Base-by-base conservation (phyloP, 2,888 invertebrate species). In the Deroplatys truncata region DNA sequence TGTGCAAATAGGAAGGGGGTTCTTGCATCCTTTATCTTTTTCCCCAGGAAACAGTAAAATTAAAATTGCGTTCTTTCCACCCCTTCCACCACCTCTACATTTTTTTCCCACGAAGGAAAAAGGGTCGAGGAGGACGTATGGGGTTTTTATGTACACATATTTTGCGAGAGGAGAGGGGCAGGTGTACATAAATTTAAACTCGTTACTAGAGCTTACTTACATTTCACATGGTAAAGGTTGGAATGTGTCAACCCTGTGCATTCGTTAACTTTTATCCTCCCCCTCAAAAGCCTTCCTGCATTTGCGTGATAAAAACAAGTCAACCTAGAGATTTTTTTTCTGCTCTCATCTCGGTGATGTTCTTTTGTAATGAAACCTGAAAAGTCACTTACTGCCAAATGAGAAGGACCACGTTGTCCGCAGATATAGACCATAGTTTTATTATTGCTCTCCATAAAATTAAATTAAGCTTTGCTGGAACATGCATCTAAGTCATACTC, bases 31-130 rank as follows among this genome's bases (percentile, higher is more conserved):
- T 87, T 87, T 87, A 87, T 87, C 87, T 87, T 83, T 87, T 87
- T 82, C 87, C 87, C 87, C 87, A 87, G 87, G 87, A 87, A 87
- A 87, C 87, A 28, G 87, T 87, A 82, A 87, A 87, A 87, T 87
- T 87, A 87, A 87, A 87, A 87, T 87, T 82, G 87, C 87, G 83
- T 87, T 87, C 87, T 83, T 87, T 83, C 82, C 86, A 29, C 20
- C 56, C 56, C 56, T 72, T 1, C 25, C 56, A 72, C 20, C 20
- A 16, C 20, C 20, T 20, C 25, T 20, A 72, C 56, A 72, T 72
- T 72, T 72, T n/a, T 72, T 72, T 72, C 56, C 56, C 56, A 72
- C 56, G 56, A 25, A 72, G 56, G 56, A 72, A 72, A 72, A 72
- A 72, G 56, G 56, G 56, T 20, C 56, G 56, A 20, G 56, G 56